These are phyloP conservation scores for Vidua macroura DNA, from an alignment of 2,113 vertebrate species.

Conservation along the genomic window DNA sequence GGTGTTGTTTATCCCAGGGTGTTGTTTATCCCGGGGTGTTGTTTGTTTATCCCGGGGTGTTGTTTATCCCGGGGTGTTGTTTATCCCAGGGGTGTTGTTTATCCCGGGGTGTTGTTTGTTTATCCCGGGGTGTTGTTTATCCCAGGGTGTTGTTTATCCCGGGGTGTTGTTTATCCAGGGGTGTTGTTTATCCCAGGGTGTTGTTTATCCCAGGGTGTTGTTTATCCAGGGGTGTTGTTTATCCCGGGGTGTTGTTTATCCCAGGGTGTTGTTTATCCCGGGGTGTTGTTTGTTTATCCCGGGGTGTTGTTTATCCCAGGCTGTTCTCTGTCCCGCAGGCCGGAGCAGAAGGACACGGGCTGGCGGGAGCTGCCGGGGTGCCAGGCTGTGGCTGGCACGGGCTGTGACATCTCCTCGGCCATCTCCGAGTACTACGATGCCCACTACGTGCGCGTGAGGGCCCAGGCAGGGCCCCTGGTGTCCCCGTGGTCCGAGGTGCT, in stretches of 20 bases:
- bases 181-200: background rate
- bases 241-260: too few relatives aligned
- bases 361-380: conserved; percentile 64
- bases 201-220: background rate
- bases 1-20: background rate
- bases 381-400: background rate
- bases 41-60: background rate
- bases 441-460: conserved; percentile 22
- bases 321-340: background rate
- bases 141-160: too few relatives aligned
- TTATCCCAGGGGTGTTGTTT: background rate
- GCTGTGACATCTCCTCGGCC: conserved; percentile 56
- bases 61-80: background rate
- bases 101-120: background rate
- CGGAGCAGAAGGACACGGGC: accelerated
- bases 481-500: conserved; percentile 26
- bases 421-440: background rate
- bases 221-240: background rate
- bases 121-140: too few relatives aligned
- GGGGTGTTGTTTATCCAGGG: background rate
- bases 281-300: too few relatives aligned
- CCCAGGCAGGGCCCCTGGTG: background rate
- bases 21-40: background rate
- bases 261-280: too few relatives aligned
- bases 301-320: too few relatives aligned